Evolutionary conservation across 1,140 invertebrate species (phyloP).

Genomic region (Piezodorus guildinii): DNA sequence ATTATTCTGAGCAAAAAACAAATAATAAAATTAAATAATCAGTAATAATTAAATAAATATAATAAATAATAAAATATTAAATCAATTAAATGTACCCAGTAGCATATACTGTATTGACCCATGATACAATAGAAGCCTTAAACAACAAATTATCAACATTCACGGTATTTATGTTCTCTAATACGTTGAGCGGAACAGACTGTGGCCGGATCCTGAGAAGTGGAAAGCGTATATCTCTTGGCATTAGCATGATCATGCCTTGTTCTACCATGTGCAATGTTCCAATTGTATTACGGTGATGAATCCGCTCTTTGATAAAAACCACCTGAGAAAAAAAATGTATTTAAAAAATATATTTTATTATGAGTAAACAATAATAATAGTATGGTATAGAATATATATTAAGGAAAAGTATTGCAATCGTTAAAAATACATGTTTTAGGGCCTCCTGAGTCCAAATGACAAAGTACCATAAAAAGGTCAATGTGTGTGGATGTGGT

Average conservation of each 20-base stretch:
- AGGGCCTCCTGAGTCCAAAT: no score
- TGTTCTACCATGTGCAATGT: not conserved
- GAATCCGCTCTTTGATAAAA: not conserved
- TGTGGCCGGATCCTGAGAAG: not conserved
- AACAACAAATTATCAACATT: not conserved
- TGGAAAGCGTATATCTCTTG: not conserved
- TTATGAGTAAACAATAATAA: no score
- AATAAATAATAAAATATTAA: not conserved
- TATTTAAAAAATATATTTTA: no score
- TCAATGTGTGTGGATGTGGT: no score
- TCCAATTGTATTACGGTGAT: not conserved
- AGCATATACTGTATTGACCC: not conserved
- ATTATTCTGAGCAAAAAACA: constrained; percentile 37
- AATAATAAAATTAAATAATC: not conserved
- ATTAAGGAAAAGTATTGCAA: no score
- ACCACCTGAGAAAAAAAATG: not conserved
- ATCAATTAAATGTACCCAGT: not conserved
- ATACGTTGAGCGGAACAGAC: not conserved
- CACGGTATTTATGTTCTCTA: not conserved
- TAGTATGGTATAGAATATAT: no score
- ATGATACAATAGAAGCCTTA: not conserved
- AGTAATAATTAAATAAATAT: not conserved
- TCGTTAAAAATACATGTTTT: no score
- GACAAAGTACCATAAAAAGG: no score
- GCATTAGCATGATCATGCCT: not conserved